Base-by-base conservation (phyloP, 2,888 invertebrate genomes). In the Calliphora vomitoria region DNA sequence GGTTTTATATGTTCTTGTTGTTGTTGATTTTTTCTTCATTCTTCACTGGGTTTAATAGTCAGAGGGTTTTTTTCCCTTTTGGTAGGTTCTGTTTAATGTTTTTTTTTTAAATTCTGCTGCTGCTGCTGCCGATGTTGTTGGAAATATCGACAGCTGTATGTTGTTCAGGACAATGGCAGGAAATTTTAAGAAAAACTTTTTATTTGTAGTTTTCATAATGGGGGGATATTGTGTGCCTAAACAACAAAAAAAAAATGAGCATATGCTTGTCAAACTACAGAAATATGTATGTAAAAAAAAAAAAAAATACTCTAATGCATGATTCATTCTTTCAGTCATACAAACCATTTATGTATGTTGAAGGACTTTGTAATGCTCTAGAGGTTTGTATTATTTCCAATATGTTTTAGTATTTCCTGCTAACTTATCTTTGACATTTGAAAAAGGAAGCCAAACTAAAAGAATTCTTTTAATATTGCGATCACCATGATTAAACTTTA, bases 131-230 rank as follows among this genome's bases (percentile, higher is more conserved):
- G 62, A 62, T 58, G 38, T 38, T 78, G 76, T 74, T 82, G 25
- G 31, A 82, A 87, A 87, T 85, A 87, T 85, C 87, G 87, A 87
- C 87, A 87, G 87, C 87, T 87, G 87, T 85, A 55, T 20, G 64
- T 69, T 72, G 25, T 66, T 78, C 71, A 72, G 84, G 74, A 84
- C 78, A 87, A 87, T 82, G 80, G 76, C 87, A 87, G 87, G 87
- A 87, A 87, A 87, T 87, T 87, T 87, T 81, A 83, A 81, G 85
- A 82, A 87, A 87, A 87, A 87, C 84, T 85, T 84, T 82, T 80
- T 53, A 69, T 82, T 82, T 69, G 8, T 82, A 68, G 64, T 80
- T 80, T 76, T 58, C 72, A 78, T 69, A 83, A 83, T 75, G 75
- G 83, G 83, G 86, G 80, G 71, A 86, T 76, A 82, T 80, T 75